Base-by-base conservation (phyloP, 2,888 invertebrate species). In the Lymantria monacha region DNA sequence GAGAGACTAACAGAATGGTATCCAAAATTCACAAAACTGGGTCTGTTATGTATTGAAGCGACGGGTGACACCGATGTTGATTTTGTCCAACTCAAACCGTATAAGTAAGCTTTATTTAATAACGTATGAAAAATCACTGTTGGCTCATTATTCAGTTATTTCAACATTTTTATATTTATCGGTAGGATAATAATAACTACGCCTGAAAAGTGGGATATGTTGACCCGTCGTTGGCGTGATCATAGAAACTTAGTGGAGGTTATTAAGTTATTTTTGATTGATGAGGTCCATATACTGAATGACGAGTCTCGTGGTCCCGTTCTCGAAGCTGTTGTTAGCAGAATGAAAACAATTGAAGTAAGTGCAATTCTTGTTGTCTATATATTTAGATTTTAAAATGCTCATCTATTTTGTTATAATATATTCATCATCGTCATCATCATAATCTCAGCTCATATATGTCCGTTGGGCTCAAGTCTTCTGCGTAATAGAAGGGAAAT, bases 151-250 rank as follows among this genome's bases (percentile, higher is more conserved):
- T n/a, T n/a, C n/a, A n/a, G n/a, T n/a, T n/a, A n/a, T n/a, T n/a
- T n/a, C n/a, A n/a, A n/a, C n/a, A n/a, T n/a, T n/a, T n/a, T n/a
- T 22, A 22, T 22, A 22, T 3, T 22, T 5, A 22, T 22, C 22
- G 22, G 22, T 22, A 93, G 95, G 70, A 83, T 95, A 44, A 93
- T 96, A 66, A 93, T 96, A 69, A 96, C 96, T 3, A 97, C 97
- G 0, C 96, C 96, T 0, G 96, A 96, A 81, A 96, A 96, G 83
- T 96, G 96, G 96, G 96, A 97, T 78, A 94, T 95, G 64, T 74
- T 96, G 63, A 96, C 96, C 0, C 92, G 96, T 51, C 91, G 93
- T 55, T 96, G 95, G 95, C 92, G 92, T 59, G 95, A 95, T 69
- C 93, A 95, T 71, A 88, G 90, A 51, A 81, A 90, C 9, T 75